These are phyloP conservation scores for Cylloceria caligata DNA, from an alignment of 2,888 invertebrate species.

Conservation along the genomic window DNA sequence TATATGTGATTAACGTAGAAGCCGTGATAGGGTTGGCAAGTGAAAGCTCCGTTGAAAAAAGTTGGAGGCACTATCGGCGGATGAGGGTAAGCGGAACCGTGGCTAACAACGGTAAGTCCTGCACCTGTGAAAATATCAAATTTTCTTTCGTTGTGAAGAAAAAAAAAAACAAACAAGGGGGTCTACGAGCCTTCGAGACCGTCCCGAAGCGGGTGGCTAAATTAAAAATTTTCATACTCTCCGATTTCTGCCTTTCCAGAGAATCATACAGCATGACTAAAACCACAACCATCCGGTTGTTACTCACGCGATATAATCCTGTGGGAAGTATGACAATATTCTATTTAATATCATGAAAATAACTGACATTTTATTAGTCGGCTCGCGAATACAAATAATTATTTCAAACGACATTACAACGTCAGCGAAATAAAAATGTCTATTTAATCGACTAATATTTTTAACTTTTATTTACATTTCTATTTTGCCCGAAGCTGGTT, in stretches of 20 bases:
- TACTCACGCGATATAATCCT: not conserved
- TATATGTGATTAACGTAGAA: constrained; percentile 90
- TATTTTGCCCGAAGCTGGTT: too few species aligned
- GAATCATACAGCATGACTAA: not conserved
- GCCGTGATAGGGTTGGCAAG: constrained; percentile 84
- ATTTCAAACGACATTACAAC: too few species aligned
- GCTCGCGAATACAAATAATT: too few species aligned
- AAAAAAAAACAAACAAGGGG: constrained; percentile 6
- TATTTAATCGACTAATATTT: too few species aligned
- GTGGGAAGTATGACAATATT: not conserved
- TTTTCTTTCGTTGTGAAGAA: not conserved
- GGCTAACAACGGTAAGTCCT: constrained; percentile 78
- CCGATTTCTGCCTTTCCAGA: not conserved
- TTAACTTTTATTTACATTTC: not conserved
- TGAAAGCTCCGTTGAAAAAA: constrained; percentile 82
- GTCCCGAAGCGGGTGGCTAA: not conserved
- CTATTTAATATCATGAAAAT: not conserved
- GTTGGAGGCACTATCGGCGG: constrained; percentile 83
- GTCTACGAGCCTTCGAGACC: not conserved
- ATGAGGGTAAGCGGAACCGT: constrained; percentile 79
- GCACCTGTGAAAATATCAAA: constrained; percentile 73
- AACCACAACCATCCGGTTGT: not conserved
- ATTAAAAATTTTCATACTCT: too few species aligned
- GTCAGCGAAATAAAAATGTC: too few species aligned
- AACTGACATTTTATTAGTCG: not conserved